Percentiles rank a stretch among this genome's conserved stretches.
phyloP scores from a whole-genome alignment of 2,797 vertebrate genomes.

The Anabas testudineus region DNA sequence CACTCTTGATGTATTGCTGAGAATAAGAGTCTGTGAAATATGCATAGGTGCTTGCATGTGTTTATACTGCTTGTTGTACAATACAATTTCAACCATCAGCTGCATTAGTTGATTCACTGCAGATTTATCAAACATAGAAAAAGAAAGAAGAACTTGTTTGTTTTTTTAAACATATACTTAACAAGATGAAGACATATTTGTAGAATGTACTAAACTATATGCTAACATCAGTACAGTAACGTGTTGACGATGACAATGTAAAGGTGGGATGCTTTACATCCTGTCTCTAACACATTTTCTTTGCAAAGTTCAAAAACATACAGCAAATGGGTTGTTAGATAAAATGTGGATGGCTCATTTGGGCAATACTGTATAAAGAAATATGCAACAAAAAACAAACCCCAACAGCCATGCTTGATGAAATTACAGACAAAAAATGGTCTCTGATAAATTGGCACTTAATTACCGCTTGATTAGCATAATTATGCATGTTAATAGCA shows the following conservation, averaged over 20 bases:
- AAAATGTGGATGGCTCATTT: conserved; percentile 71
- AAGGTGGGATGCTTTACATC: too few relatives aligned
- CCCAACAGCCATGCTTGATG: conserved; percentile 91
- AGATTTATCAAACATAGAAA: conserved; percentile 1
- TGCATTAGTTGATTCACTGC: background rate
- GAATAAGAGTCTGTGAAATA: conserved; percentile 21
- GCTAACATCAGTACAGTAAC: too few relatives aligned
- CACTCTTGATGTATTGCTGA: conserved; percentile 22
- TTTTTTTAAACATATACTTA: too few relatives aligned
- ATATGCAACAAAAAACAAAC: conserved; percentile 84
- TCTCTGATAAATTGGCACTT: conserved; percentile 99
- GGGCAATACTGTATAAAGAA: conserved; percentile 77
- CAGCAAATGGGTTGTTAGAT: conserved; percentile 57
- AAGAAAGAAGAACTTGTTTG: too few relatives aligned
- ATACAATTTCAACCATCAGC: background rate
- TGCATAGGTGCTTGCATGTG: background rate
- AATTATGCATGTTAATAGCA: conserved; percentile 99
- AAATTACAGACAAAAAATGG: conserved; percentile 97
- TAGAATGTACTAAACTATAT: too few relatives aligned
- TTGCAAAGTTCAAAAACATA: conserved; percentile 61
- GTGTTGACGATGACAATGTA: too few relatives aligned
- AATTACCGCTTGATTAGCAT: conserved; percentile 99
- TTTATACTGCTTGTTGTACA: background rate
- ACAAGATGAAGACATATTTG: too few relatives aligned
- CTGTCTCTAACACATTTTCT: conserved; percentile 44